Conservation (phyloP, 2,113 vertebrate genomes). For the Panthera leo region DNA sequence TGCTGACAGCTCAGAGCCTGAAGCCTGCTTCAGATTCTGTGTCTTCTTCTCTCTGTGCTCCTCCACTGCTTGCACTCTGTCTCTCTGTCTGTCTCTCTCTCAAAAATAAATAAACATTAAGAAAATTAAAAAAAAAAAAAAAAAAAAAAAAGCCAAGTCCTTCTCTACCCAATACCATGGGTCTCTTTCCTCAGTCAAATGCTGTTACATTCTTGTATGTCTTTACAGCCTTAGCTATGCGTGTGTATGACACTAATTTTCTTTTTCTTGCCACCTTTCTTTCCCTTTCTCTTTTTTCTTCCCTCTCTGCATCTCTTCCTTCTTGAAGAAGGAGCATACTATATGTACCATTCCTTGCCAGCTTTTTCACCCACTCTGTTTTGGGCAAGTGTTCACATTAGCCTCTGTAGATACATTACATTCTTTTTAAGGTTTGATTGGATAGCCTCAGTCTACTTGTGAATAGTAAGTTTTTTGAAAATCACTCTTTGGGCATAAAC, state of each 20-base stretch:
- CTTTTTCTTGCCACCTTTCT: neutral
- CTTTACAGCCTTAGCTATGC: constrained; percentile 16
- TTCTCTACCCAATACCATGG: neutral
- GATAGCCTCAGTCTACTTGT: neutral
- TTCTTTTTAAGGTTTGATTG: neutral
- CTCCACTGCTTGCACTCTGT: no score
- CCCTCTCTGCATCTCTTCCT: neutral
- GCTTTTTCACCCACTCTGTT: neutral
- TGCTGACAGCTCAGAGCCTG: no score
- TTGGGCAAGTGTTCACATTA: neutral
- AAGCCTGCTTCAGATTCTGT: no score
- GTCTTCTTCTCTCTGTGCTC: no score
- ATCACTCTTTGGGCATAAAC: neutral
- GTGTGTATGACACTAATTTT: neutral
- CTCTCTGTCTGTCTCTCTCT: no score
- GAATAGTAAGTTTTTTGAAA: constrained; percentile 1
- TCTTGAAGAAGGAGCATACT: neutral
- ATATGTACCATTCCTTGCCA: neutral
- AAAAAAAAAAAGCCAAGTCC: neutral
- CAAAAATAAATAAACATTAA: no score
- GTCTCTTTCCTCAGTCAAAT: neutral
- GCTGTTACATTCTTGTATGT: neutral
- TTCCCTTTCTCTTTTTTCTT: neutral
- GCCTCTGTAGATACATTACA: neutral
- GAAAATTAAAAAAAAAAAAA: no score